Conservation (phyloP, 2,888 invertebrate genomes). For the Volucella bombylans region DNA sequence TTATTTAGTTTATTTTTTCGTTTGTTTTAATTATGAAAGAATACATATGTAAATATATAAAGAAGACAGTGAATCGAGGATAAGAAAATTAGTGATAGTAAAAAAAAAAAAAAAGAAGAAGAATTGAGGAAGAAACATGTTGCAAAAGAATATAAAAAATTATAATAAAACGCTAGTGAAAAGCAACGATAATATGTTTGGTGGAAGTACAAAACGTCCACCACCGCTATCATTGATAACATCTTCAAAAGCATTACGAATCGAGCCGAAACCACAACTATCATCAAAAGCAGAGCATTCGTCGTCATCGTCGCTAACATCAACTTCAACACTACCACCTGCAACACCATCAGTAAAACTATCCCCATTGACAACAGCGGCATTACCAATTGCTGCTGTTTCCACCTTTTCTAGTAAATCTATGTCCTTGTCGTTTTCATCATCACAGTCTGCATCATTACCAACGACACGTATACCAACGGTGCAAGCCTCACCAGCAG, state of each 20-base stretch:
- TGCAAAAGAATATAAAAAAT: constrained; percentile 54
- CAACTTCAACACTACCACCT: constrained; percentile 18
- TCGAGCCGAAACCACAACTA: constrained; percentile 32
- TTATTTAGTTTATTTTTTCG: neutral
- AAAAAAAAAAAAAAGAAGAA: neutral
- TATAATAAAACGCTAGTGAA: constrained; percentile 61
- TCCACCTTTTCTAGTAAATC: constrained; percentile 48
- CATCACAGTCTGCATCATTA: constrained; percentile 32
- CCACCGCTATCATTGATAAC: constrained; percentile 55
- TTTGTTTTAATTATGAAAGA: constrained; percentile 11
- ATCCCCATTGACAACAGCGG: constrained; percentile 19
- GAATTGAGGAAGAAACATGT: constrained; percentile 32
- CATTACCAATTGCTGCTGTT: constrained; percentile 18
- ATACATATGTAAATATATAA: constrained; percentile 17
- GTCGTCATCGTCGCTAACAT: constrained; percentile 17
- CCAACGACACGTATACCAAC: constrained; percentile 16
- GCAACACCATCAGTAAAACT: constrained; percentile 25
- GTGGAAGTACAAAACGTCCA: constrained; percentile 74
- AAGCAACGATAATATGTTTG: constrained; percentile 70
- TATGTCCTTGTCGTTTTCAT: constrained; percentile 41
- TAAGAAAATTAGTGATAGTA: neutral
- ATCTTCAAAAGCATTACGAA: constrained; percentile 4
- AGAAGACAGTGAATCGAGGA: neutral
- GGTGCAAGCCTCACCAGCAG: constrained; percentile 17
- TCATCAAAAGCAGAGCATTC: constrained; percentile 22